A percentile compares a stretch with the other conserved stretches of the same genome.
phyloP scores from a whole-genome alignment of 2,797 vertebrate genomes.

The Siniperca scherzeri region DNA sequence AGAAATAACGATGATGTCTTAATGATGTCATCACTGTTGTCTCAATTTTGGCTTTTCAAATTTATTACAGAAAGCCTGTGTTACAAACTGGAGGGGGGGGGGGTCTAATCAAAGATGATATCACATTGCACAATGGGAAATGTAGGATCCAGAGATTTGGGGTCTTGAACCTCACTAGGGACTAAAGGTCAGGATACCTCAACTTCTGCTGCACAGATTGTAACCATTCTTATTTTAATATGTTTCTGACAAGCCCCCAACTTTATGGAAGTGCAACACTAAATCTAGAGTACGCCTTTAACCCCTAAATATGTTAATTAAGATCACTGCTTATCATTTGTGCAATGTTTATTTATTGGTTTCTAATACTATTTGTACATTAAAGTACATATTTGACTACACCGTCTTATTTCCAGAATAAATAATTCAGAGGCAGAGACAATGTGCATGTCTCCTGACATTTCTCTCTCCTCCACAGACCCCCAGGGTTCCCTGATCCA shows the following conservation, averaged over 20 bases:
- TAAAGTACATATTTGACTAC: not conserved
- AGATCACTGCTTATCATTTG: not conserved
- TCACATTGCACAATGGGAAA: not conserved
- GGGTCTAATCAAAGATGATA: not conserved
- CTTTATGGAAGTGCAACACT: not conserved
- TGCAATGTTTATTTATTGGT: not conserved
- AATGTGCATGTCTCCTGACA: not conserved
- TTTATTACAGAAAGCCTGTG: too few species aligned
- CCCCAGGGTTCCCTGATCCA: constrained; percentile 81
- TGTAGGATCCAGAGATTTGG: not conserved
- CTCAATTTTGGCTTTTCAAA: not conserved
- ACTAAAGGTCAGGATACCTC: too few species aligned
- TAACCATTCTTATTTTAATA: too few species aligned
- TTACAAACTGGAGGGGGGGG: too few species aligned
- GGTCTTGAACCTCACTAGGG: too few species aligned
- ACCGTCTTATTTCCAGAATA: not conserved
- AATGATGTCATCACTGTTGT: not conserved
- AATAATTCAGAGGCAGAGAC: constrained; percentile 16
- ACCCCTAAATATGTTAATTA: not conserved
- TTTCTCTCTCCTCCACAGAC: constrained; percentile 80
- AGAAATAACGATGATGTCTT: not conserved
- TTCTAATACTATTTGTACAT: not conserved
- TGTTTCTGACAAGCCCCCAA: too few species aligned
- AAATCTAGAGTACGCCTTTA: not conserved
- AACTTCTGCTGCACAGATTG: not conserved